These are phyloP conservation scores for Mythimna vitellina DNA, from an alignment of 2,888 invertebrate genomes.

Conservation along the genomic window DNA sequence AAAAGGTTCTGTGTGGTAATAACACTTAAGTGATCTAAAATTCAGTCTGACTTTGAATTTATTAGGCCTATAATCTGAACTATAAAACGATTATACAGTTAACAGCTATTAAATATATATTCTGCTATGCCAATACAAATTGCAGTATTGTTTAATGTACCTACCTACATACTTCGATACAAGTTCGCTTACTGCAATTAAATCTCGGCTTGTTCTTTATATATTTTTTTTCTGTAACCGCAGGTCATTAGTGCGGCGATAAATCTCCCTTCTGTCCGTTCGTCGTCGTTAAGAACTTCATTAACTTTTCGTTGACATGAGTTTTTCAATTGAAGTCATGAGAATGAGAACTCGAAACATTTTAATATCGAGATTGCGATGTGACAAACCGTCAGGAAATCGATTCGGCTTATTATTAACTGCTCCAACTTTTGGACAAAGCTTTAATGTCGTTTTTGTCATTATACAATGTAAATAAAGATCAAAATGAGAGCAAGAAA, in stretches of 20 bases:
- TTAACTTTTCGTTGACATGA: constrained; percentile 79
- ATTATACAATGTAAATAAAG: constrained; percentile 48
- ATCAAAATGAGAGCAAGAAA: constrained; percentile 39
- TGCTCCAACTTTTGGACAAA: constrained; percentile 41
- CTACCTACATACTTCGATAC: constrained; percentile 32
- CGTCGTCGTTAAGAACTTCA: constrained; percentile 86
- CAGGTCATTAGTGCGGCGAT: constrained; percentile 84
- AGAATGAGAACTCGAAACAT: constrained; percentile 77
- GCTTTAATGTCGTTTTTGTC: constrained; percentile 29
- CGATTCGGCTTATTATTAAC: constrained; percentile 69
- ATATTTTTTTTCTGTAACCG: constrained; percentile 72
- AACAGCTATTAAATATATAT: constrained; percentile 32
- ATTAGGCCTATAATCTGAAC: constrained; percentile 15
- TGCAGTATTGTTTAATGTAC: constrained; percentile 50
- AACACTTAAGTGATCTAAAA: constrained; percentile 5
- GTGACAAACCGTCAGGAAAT: constrained; percentile 80
- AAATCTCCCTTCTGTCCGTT: constrained; percentile 83
- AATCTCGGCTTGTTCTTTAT: constrained; percentile 52
- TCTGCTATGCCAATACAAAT: constrained; percentile 55
- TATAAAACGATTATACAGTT: constrained; percentile 38
- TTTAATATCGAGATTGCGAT: constrained; percentile 76
- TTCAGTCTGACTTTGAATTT: constrained; percentile 13
- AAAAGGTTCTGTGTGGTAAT: neutral
- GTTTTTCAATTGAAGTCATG: constrained; percentile 81
- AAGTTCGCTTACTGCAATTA: constrained; percentile 56